Percentiles rank a stretch among this genome's conserved stretches.
Conservation (phyloP, 2,113 vertebrate species). For the Chauna torquata region DNA sequence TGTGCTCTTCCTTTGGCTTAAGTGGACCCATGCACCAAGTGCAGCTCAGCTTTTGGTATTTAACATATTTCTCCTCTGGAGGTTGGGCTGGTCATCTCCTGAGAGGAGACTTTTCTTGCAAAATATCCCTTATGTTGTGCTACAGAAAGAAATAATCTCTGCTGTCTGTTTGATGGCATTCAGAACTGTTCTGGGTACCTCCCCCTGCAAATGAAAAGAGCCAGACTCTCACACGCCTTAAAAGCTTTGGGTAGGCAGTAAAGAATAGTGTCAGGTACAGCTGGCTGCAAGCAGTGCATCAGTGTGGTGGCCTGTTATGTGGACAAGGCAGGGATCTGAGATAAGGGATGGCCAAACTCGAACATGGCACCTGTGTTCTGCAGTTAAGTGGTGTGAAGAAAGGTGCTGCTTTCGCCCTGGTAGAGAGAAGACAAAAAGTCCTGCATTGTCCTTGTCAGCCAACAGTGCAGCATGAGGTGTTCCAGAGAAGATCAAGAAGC, state of each 20-base stretch:
- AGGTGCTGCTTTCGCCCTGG: neutral
- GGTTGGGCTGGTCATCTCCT: neutral
- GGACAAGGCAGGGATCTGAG: neutral
- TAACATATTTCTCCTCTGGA: neutral
- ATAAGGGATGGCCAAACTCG: neutral
- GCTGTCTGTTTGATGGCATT: neutral
- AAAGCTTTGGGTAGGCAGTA: neutral
- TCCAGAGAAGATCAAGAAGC: neutral
- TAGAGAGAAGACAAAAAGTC: neutral
- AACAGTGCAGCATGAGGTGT: neutral
- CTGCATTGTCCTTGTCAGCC: neutral
- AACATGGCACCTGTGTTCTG: fast-evolving
- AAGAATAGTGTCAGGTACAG: neutral
- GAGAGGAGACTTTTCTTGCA: neutral
- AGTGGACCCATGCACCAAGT: neutral
- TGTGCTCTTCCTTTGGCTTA: neutral
- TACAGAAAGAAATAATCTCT: neutral
- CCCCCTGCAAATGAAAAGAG: neutral
- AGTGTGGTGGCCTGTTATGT: neutral
- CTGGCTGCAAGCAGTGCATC: neutral
- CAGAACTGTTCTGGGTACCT: neutral
- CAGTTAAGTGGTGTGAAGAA: neutral
- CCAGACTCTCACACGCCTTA: neutral
- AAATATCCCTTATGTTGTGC: neutral
- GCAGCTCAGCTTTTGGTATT: neutral